Evolutionary conservation across 2,797 vertebrate species (phyloP), one percentile per base, ranked within the genome.

Genomic region (Myotis findleyi): DNA sequence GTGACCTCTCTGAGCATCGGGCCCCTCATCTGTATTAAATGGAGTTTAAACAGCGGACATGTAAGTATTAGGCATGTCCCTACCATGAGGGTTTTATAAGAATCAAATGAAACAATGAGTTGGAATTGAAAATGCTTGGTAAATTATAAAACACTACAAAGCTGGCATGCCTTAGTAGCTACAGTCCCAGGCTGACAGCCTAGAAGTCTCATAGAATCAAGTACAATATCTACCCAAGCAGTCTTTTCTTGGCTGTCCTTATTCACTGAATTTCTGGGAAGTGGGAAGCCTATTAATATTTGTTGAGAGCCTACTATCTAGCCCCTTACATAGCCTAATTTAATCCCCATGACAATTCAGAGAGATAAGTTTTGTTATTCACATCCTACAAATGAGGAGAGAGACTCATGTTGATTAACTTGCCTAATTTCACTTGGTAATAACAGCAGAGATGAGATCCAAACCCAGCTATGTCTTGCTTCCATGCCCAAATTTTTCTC

Each of bases 361-460:
- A 91, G 41, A 87, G n/a, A 62, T 25, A 71, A 25, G 38, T 71
- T 64, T 85, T 95, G 49, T 53, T 86, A 44, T 53, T 7, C 23
- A 51, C 14, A 86, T 53, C 84, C 95, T 88, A 90, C 62, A 89
- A 77, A 95, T 49, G 12, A 89, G 17, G 27, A 81, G 38, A 79
- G 10, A 81, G 69, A 36, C 20, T 62, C 57, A 38, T 9, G 57
- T 9, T 21, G 7, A 91, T 25, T 71, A 94, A 93, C 7, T 71
- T 89, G 17, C 12, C 51, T 82, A 27, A 71, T 10, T 10, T 66
- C 27, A 36, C 72, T 57, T 57, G 41, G 8, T 23, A 88, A 41
- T 36, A 59, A 53, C 4, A 83, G 38, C 23, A 87, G 62, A 93
- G 38, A 66, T 66, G 41, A 92, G 41, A n/a, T 7, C 13, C 27